Evolutionary conservation across 2,113 vertebrate genomes (phyloP), one percentile per base, ranked within the genome.

Genomic region (Odocoileus virginianus): DNA sequence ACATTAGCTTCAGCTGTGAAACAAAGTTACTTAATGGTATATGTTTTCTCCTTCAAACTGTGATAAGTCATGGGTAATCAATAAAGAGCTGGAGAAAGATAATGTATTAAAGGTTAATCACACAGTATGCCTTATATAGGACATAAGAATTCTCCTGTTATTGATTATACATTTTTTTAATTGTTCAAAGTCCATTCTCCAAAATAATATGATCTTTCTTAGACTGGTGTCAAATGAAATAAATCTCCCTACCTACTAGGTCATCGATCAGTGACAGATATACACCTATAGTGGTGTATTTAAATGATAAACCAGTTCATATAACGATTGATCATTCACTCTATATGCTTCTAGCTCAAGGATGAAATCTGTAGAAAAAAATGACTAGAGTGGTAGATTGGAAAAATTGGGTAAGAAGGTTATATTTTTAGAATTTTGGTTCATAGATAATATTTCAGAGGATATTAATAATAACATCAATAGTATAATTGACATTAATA

Each of bases 161-260:
- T 91, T 93, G 92, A 98, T 97, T 95, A 85, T n/a, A 92, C 84
- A 92, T 94, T 92, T 96, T 95, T 97, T 45, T 93, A 94, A 97
- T 97, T 97, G 95, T 85, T 83, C 40, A 92, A 91, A 96, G 88
- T 85, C 36, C 94, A 21, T 94, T 95, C 40, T 94, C 55, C 33
- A 83, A 94, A 95, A 92, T 85, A 81, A 13, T 33, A 92, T 83
- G 64, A 85, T 86, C 30, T 54, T 87, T 93, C 67, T 78, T 96
- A 94, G 79, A 83, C 78, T 93, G 21, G 8, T 79, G 52, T 88
- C 45, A 88, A 97, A 97, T 84, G 60, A 96, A 94, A 54, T 84
- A 94, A 97, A 96, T 97, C 79, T 96, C 30, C 90, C 36, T 4
- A 52, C 11, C 55, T 28, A 58, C 50, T 79, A 95, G 27, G 16